Conservation (phyloP, 2,797 vertebrate species). For the Cuniculus paca region DNA sequence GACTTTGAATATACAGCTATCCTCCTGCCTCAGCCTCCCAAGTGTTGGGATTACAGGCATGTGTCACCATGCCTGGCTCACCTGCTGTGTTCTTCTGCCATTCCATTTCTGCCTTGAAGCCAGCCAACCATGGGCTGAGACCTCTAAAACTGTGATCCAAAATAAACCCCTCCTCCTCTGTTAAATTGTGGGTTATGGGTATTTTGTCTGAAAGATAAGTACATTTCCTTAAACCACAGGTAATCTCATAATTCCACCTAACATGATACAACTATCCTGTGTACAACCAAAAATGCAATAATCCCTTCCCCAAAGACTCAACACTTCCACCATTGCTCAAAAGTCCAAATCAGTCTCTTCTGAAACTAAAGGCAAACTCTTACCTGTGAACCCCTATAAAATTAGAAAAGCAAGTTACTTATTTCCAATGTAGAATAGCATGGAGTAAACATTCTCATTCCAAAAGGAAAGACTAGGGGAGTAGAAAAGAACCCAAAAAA, state of each 20-base stretch:
- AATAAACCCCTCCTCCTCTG: not conserved
- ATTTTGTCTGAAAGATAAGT: not conserved
- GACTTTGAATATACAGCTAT: too few relatives aligned
- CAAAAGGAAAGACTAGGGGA: not conserved
- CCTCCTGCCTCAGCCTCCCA: too few relatives aligned
- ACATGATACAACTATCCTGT: not conserved
- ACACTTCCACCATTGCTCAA: too few relatives aligned
- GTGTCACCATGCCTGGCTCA: not conserved
- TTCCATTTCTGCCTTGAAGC: not conserved
- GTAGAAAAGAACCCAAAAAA: not conserved
- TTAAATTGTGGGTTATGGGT: not conserved
- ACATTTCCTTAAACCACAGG: not conserved
- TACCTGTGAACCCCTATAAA: not conserved
- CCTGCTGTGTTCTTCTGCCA: not conserved
- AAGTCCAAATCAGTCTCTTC: too few relatives aligned
- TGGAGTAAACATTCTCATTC: not conserved
- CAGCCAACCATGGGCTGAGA: not conserved
- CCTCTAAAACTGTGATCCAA: not conserved
- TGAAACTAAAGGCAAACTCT: not conserved
- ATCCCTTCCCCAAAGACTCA: too few relatives aligned
- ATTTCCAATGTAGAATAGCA: not conserved
- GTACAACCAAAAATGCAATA: too few relatives aligned
- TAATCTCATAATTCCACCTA: not conserved
- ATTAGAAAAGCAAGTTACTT: not conserved
- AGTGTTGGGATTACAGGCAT: too few relatives aligned